These are phyloP conservation scores for Thymelicus sylvestris DNA, from an alignment of 2,888 invertebrate species.

Conservation along the genomic window DNA sequence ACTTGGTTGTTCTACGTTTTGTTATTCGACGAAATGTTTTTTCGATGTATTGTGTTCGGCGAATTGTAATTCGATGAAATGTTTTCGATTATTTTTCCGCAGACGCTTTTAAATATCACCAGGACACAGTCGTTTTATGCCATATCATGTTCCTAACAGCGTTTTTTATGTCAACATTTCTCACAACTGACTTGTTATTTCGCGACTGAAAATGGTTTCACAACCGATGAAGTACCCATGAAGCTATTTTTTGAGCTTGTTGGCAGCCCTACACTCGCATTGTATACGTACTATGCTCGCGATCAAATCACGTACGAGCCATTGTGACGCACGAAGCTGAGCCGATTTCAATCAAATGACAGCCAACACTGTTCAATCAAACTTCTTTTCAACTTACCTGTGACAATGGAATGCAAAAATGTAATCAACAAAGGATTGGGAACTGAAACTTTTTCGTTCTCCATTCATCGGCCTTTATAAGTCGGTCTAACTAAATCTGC, in stretches of 20 bases:
- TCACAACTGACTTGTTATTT: neutral
- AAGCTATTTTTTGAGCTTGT: neutral
- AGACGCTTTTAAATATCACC: neutral
- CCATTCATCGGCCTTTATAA: neutral
- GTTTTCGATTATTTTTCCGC: too few species aligned
- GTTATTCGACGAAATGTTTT: too few species aligned
- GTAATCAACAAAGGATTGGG: conserved; percentile 3
- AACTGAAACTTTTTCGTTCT: conserved; percentile 5
- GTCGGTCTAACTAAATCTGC: too few species aligned
- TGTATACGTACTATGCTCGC: neutral
- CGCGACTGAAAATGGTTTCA: neutral
- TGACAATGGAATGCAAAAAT: conserved; percentile 15
- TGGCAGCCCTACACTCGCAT: neutral
- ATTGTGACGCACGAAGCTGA: conserved; percentile 10
- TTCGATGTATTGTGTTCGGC: too few species aligned
- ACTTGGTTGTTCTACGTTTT: too few species aligned
- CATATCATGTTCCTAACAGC: neutral
- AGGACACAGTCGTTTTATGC: neutral
- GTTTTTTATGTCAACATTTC: neutral
- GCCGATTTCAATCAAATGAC: conserved; percentile 29
- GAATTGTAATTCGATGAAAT: too few species aligned
- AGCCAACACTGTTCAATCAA: conserved; percentile 21
- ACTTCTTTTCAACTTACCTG: conserved; percentile 20
- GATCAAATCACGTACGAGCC: conserved; percentile 9
- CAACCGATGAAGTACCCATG: neutral